Evolutionary conservation across 2,113 vertebrate species (phyloP).

Genomic region (Rhynchopsitta pachyrhyncha): DNA sequence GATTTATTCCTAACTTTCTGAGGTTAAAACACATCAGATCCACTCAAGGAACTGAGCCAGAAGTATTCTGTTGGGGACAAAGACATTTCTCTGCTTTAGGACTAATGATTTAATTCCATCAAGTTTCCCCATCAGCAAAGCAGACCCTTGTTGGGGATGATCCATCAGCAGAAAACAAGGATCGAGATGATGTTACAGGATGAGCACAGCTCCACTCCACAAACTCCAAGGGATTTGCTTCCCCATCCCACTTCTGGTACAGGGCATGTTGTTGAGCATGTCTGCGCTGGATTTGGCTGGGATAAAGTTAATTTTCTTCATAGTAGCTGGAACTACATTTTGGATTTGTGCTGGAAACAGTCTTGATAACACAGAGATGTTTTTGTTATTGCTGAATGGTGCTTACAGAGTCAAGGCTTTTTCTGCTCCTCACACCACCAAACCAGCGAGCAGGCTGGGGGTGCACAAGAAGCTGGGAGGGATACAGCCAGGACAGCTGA

Average conservation of each 20-base stretch:
- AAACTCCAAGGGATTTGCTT: background rate
- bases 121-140: background rate
- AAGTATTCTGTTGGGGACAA: background rate
- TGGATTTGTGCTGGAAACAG: background rate
- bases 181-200: background rate
- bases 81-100: background rate
- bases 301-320: background rate
- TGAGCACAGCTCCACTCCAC: background rate
- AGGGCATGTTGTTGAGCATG: fast-evolving
- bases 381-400: background rate
- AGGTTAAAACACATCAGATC: background rate
- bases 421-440: background rate
- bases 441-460: background rate
- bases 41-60: background rate
- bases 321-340: background rate
- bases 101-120: background rate
- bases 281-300: background rate
- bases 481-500: background rate
- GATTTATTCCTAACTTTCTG: background rate
- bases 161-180: background rate
- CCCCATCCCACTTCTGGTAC: background rate
- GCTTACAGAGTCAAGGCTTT: background rate
- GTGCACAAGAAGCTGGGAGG: background rate
- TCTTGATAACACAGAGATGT: background rate
- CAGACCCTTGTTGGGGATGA: background rate